Percentiles rank a stretch among this genome's conserved stretches.
Evolutionary conservation across 2,113 vertebrate genomes (phyloP).

Genomic region (Albula glossodonta): DNA sequence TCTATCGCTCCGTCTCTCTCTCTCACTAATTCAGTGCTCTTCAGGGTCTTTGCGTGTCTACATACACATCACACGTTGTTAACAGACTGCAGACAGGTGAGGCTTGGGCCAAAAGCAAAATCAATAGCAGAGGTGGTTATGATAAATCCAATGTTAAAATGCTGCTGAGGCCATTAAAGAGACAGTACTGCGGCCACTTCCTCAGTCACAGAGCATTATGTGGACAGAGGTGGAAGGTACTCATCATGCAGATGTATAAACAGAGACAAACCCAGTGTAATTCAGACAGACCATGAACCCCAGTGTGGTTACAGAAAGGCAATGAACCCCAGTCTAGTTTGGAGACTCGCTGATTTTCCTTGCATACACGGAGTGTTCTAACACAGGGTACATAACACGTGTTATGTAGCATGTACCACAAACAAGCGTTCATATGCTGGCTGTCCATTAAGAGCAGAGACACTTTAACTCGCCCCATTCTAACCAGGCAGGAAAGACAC

Average conservation of each 20-base stretch:
- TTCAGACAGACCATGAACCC: background rate
- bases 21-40: background rate
- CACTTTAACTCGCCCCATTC: background rate
- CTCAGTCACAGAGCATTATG: background rate
- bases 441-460: too few species aligned
- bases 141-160: background rate
- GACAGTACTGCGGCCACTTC: background rate
- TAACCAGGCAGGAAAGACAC: background rate
- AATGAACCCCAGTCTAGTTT: background rate
- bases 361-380: background rate
- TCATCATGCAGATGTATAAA: background rate
- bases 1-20: background rate
- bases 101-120: background rate
- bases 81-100: slow-evolving; percentile 1
- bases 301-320: background rate
- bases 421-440: too few species aligned
- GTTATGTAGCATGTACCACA: too few species aligned
- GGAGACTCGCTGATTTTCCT: background rate
- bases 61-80: background rate
- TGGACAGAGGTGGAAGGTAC: background rate
- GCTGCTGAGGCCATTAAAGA: background rate
- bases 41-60: background rate
- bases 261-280: background rate
- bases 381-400: background rate
- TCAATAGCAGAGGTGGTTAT: background rate